Conservation (phyloP, 2,888 invertebrate species). For the Pollenia amentaria region DNA sequence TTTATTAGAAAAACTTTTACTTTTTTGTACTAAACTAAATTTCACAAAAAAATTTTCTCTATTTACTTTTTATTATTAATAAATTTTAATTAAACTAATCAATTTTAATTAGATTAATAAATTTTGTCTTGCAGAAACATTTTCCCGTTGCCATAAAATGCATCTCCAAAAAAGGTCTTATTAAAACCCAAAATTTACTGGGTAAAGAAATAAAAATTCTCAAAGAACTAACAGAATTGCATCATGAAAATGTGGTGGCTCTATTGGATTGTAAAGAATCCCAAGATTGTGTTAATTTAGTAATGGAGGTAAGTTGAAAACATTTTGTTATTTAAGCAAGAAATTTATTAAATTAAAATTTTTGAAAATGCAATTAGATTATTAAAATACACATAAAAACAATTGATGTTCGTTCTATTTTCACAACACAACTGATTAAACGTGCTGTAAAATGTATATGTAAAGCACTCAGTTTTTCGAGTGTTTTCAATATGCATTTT, state of each 20-base stretch:
- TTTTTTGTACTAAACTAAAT: not conserved
- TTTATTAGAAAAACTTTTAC: too few species aligned
- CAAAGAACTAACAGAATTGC: constrained; percentile 97
- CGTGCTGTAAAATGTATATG: too few species aligned
- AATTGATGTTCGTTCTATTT: not conserved
- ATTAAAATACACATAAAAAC: not conserved
- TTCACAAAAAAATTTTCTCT: not conserved
- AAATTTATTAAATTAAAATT: constrained; percentile 5
- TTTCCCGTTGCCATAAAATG: constrained; percentile 98
- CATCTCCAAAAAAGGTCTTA: constrained; percentile 98
- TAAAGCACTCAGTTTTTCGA: too few species aligned
- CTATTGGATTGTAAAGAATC: constrained; percentile 99
- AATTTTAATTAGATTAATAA: too few species aligned
- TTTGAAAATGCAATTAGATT: constrained; percentile 6
- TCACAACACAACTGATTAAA: too few species aligned
- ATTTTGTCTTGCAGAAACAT: constrained; percentile 89
- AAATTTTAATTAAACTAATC: too few species aligned
- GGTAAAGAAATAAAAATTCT: constrained; percentile 99
- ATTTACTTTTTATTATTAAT: not conserved
- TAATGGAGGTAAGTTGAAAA: constrained; percentile 95
- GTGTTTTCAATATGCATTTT: too few species aligned
- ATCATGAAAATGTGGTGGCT: constrained; percentile 99
- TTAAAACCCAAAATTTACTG: constrained; percentile 98
- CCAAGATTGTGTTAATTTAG: constrained; percentile 96
- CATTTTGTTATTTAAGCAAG: not conserved